Evolutionary conservation across 2,797 vertebrate species (phyloP).

Genomic region (Acropternis orthonyx): DNA sequence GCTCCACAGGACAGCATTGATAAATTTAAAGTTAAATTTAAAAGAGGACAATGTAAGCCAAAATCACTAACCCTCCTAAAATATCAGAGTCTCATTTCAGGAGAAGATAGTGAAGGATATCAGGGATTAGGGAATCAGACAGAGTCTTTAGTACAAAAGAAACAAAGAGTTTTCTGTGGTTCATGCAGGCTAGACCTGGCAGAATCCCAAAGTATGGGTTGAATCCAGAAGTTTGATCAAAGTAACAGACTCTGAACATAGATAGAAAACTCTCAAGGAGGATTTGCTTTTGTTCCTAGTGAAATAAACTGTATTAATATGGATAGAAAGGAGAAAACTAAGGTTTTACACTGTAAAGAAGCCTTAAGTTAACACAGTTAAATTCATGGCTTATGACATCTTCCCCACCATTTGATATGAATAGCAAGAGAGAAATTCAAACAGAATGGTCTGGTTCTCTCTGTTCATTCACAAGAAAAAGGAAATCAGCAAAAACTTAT

Average conservation of each 20-base stretch:
- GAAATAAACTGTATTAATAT: background rate
- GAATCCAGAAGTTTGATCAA: background rate
- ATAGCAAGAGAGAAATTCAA: background rate
- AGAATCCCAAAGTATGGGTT: background rate
- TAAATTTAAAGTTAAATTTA: background rate
- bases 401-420: background rate
- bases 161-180: background rate
- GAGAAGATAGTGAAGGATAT: background rate
- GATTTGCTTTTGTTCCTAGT: background rate
- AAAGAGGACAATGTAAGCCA: background rate
- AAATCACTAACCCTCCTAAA: background rate
- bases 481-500: background rate
- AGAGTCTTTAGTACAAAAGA: background rate
- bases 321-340: background rate
- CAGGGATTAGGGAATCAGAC: background rate
- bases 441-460: background rate
- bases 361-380: background rate
- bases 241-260: background rate
- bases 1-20: background rate
- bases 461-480: constrained; percentile 1
- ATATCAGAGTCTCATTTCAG: background rate
- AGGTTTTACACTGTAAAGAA: background rate
- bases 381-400: background rate
- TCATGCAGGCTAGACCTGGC: background rate
- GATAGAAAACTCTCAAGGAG: background rate